Evolutionary conservation across 2,113 vertebrate genomes (phyloP).

Genomic region (Oreochromis tanganicae): DNA sequence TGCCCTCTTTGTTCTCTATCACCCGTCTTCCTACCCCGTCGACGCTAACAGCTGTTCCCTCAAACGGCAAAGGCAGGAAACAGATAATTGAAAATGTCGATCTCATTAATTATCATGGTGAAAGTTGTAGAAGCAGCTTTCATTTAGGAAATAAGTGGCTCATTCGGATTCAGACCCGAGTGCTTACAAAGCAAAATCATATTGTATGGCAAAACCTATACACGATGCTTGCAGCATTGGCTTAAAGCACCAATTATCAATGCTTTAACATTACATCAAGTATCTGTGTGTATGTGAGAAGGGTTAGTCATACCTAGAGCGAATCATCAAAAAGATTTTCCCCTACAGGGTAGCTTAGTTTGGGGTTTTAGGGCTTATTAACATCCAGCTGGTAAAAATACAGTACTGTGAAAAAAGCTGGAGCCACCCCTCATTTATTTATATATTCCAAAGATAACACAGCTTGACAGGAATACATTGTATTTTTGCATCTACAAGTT

Average conservation of each 20-base stretch:
- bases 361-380: not conserved
- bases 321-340: not conserved
- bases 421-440: not conserved
- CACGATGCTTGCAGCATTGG: not conserved
- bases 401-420: not conserved
- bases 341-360: fast-evolving
- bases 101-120: constrained; percentile 48
- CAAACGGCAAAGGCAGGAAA: constrained; percentile 44
- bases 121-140: constrained; percentile 30
- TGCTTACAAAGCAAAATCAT: not conserved
- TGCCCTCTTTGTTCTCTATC: constrained; percentile 51
- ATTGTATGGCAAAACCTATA: not conserved
- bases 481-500: not conserved
- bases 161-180: not conserved
- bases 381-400: not conserved
- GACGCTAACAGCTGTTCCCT: constrained; percentile 49
- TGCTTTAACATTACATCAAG: not conserved
- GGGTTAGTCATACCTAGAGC: not conserved
- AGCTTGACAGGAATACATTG: not conserved
- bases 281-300: not conserved
- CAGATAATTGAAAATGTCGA: constrained; percentile 47
- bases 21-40: constrained; percentile 20
- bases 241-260: not conserved
- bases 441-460: not conserved
- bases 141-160: constrained; percentile 9